A percentile compares a stretch with the other conserved stretches of the same genome.
phyloP scores from a whole-genome alignment of 2,888 invertebrate genomes.

The Alloplasta piceator region DNA sequence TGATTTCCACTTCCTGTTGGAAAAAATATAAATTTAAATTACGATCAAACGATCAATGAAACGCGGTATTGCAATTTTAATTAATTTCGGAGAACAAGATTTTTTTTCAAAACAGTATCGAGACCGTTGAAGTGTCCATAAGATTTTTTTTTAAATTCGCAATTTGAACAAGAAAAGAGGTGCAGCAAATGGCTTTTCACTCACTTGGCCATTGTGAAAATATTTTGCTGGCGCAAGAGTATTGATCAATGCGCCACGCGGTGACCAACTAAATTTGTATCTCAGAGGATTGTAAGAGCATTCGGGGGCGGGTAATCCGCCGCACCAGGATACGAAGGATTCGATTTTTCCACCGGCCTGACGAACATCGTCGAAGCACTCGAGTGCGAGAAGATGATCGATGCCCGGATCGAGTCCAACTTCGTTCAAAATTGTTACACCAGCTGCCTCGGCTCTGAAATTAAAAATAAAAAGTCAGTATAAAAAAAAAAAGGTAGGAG shows the following conservation, averaged over 20 bases:
- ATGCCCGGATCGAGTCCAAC: slow-evolving; percentile 99
- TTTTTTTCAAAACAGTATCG: slow-evolving; percentile 3
- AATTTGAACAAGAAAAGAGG: no score
- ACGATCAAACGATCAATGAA: no score
- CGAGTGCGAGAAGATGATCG: slow-evolving; percentile 97
- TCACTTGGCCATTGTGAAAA: slow-evolving; percentile 90
- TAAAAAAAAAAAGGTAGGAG: background rate
- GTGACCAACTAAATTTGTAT: slow-evolving; percentile 99
- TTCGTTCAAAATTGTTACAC: slow-evolving; percentile 97
- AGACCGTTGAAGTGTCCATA: background rate
- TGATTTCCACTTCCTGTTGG: slow-evolving; percentile 91
- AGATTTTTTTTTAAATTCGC: background rate
- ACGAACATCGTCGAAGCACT: slow-evolving; percentile 97
- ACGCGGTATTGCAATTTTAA: no score
- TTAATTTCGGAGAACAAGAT: no score
- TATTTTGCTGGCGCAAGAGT: slow-evolving; percentile 96
- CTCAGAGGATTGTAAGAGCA: slow-evolving; percentile 95
- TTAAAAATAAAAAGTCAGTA: background rate
- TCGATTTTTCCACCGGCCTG: slow-evolving; percentile 95
- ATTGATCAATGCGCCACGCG: slow-evolving; percentile 95
- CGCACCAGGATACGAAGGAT: slow-evolving; percentile 98
- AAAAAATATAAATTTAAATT: no score
- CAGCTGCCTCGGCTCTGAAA: slow-evolving; percentile 92
- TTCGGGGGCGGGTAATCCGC: slow-evolving; percentile 98
- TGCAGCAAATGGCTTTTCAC: slow-evolving; percentile 1